Evolutionary conservation across 2,888 invertebrate species (phyloP), one percentile per base, ranked within the genome.

Genomic region (Oeneis ivallda): DNA sequence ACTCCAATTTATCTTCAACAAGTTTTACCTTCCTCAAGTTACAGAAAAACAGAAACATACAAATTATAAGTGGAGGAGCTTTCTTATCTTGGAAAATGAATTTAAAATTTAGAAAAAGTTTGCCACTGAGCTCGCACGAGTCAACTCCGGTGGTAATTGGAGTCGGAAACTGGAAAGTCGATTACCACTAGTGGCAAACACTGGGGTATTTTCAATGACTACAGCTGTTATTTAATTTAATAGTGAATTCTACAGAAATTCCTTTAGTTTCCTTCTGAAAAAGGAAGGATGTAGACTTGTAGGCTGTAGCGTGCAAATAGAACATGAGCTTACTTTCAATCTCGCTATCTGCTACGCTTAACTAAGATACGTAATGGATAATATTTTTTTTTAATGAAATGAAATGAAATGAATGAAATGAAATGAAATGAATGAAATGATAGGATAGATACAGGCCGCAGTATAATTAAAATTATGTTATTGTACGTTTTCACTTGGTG

Each of bases 121-220:
- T 64, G 56, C 52, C 41, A 43, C 15, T 15, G 43, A 54, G 53
- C 49, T 54, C 62, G 17, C 52, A 58, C 32, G 57, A 62, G 59
- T 49, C 34, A 62, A 65, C 58, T 65, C 43, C 32, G 41, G 67
- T 64, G 47, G 49, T 64, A 69, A 69, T 64, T 58, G 58, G 47
- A 61, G 61, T 69, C 61, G n/a, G 47, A 58, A 66, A 56, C 56
- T 64, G 17, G 39, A 59, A 62, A 65, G 62, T 68, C 59, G 65
- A 59, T 68, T 68, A 59, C 53, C 37, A 19, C 37, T 37, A 50
- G 60, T 50, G 39, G 37, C 10, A 39, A 60, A 64, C 34, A 59
- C 32, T 53, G 45, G 39, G 32, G 49, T 57, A 41, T 26, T 63
- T 50, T 57, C 11, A 63, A 37, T 9, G 9, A 37, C 37, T 37